These are phyloP conservation scores for Drosophila limbata DNA, from an alignment of 2,888 invertebrate genomes.

Conservation along the genomic window DNA sequence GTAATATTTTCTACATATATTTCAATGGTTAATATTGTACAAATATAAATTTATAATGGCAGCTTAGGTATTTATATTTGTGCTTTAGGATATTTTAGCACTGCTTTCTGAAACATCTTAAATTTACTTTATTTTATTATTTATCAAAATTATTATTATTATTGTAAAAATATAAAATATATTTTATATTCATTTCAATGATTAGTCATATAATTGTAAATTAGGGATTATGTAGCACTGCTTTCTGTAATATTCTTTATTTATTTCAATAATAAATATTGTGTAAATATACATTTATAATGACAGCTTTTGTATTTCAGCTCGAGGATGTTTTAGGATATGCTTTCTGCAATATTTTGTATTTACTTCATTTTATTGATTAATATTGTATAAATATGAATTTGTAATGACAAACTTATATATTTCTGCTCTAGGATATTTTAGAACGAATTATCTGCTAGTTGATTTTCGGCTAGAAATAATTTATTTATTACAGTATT, in stretches of 20 bases:
- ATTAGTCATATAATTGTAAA: no score
- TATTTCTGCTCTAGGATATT: not conserved
- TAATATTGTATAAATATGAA: not conserved
- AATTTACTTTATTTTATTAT: no score
- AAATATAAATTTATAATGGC: not conserved
- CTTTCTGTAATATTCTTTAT: slow-evolving; percentile 1
- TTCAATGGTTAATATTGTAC: not conserved
- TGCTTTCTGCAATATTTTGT: slow-evolving; percentile 2
- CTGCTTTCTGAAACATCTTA: no score
- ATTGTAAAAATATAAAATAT: no score
- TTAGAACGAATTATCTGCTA: not conserved
- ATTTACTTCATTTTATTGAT: not conserved
- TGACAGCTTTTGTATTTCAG: no score
- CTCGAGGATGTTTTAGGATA: no score
- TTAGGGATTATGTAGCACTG: no score
- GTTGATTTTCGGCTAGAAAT: not conserved
- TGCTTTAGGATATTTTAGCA: not conserved
- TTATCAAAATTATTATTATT: no score
- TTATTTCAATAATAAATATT: no score
- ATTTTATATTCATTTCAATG: no score
- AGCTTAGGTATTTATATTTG: not conserved
- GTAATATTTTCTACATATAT: slow-evolving; percentile 1
- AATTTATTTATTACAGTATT: not conserved
- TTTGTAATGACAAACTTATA: not conserved
- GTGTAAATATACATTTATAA: no score